A percentile compares a stretch with the other conserved stretches of the same genome.
These are phyloP conservation scores for Rhinolophus sinicus DNA, from an alignment of 2,113 vertebrate genomes.

Conservation along the genomic window DNA sequence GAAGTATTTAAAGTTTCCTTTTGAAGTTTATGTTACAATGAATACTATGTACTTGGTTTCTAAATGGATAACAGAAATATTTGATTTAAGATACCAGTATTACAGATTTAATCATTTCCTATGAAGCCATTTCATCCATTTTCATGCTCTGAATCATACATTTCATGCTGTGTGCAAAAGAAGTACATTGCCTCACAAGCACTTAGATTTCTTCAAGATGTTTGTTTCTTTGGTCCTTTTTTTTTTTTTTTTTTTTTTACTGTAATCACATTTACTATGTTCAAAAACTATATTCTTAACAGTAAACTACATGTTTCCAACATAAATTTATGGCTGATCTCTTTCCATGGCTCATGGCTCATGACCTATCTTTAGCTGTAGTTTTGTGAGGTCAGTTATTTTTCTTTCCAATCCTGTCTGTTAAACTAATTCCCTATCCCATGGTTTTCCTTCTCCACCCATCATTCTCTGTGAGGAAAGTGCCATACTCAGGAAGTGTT, in stretches of 20 bases:
- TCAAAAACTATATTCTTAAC: not conserved
- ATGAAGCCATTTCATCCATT: not conserved
- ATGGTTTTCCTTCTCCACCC: conserved; percentile 33
- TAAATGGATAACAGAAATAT: not conserved
- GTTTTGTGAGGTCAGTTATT: conserved; percentile 56
- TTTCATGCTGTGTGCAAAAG: not conserved
- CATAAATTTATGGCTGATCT: conserved; percentile 33
- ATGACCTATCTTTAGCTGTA: not conserved
- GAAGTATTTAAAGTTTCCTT: not conserved
- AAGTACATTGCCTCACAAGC: not conserved
- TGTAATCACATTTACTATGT: conserved; percentile 7
- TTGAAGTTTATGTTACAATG: not conserved
- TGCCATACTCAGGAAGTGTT: not conserved
- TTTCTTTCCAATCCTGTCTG: conserved; percentile 45
- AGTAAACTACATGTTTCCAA: conserved; percentile 50
- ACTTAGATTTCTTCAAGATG: not conserved
- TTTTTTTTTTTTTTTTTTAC: not conserved
- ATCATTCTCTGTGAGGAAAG: not conserved
- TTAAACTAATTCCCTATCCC: conserved; percentile 64
- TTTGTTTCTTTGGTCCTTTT: not conserved
- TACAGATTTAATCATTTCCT: not conserved
- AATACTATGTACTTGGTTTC: not conserved
- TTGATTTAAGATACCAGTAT: not conserved
- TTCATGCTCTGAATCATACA: not conserved
- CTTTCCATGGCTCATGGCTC: conserved; percentile 61